These are phyloP conservation scores for Myotis brandtii DNA, from an alignment of 2,113 vertebrate species.

Conservation along the genomic window DNA sequence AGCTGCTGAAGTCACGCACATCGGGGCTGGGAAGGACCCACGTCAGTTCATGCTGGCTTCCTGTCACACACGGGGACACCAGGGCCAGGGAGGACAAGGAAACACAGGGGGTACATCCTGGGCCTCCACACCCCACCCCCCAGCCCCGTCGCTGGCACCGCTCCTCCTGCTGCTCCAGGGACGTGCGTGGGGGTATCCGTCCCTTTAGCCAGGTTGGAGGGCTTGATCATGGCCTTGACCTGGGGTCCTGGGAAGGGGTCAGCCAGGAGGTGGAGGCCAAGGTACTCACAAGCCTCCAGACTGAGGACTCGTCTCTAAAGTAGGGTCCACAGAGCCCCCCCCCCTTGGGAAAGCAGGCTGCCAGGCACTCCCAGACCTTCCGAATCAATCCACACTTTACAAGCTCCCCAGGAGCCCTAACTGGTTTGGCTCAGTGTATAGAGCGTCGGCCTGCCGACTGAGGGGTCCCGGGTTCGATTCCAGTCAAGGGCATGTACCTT, in stretches of 20 bases:
- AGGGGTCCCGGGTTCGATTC: too few species aligned
- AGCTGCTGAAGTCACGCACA: not conserved
- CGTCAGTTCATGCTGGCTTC: not conserved
- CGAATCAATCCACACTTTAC: not conserved
- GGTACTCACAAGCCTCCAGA: not conserved
- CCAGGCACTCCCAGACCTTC: not conserved
- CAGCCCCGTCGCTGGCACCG: not conserved
- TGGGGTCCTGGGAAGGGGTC: not conserved
- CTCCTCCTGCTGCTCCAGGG: not conserved
- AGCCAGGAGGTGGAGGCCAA: not conserved
- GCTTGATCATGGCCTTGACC: not conserved
- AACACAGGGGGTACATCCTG: not conserved
- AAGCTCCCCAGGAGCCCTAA: not conserved
- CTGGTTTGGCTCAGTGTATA: too few species aligned
- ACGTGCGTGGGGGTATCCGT: fast-evolving
- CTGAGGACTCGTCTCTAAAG: not conserved
- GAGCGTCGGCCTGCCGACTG: too few species aligned
- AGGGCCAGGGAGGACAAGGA: not conserved
- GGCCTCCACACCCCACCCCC: not conserved
- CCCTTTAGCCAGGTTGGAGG: not conserved
- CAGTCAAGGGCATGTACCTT: too few species aligned
- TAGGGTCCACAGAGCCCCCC: not conserved
- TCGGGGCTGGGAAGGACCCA: not conserved
- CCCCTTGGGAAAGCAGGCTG: not conserved
- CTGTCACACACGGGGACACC: not conserved